phyloP scores from a whole-genome alignment of 2,113 vertebrate genomes.

The Meles meles region DNA sequence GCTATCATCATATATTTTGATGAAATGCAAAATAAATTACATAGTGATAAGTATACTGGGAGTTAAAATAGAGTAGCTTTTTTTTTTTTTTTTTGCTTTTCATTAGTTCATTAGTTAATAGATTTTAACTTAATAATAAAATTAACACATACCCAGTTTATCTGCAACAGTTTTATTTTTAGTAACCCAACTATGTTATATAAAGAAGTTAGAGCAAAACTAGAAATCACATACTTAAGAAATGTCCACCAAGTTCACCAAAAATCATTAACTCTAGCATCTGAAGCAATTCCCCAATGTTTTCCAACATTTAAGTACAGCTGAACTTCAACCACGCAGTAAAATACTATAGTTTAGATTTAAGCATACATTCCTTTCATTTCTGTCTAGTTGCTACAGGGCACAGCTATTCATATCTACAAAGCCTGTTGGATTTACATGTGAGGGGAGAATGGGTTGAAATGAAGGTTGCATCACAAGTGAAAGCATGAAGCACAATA shows the following conservation, averaged over 20 bases:
- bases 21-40: background rate
- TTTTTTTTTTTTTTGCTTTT: background rate
- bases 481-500: slow-evolving; percentile 63
- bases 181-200: background rate
- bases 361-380: slow-evolving; percentile 74
- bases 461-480: slow-evolving; percentile 65
- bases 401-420: slow-evolving; percentile 72
- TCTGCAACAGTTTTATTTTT: background rate
- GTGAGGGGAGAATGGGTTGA: slow-evolving; percentile 64
- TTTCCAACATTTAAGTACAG: slow-evolving; percentile 55
- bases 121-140: slow-evolving; percentile 32
- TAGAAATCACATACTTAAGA: background rate
- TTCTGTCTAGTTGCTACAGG: slow-evolving; percentile 78
- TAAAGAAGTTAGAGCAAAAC: slow-evolving; percentile 45
- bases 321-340: slow-evolving; percentile 33
- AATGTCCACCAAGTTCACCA: slow-evolving; percentile 16
- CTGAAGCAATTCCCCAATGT: slow-evolving; percentile 57
- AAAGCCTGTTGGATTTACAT: slow-evolving; percentile 73
- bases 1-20: background rate
- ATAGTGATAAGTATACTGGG: background rate
- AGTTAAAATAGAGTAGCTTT: background rate
- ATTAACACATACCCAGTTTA: background rate
- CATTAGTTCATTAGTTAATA: background rate
- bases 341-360: slow-evolving; percentile 68
- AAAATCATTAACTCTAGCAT: slow-evolving; percentile 51